Conservation (phyloP, 1,140 invertebrate species). For the Drosophila sulfurigaster region DNA sequence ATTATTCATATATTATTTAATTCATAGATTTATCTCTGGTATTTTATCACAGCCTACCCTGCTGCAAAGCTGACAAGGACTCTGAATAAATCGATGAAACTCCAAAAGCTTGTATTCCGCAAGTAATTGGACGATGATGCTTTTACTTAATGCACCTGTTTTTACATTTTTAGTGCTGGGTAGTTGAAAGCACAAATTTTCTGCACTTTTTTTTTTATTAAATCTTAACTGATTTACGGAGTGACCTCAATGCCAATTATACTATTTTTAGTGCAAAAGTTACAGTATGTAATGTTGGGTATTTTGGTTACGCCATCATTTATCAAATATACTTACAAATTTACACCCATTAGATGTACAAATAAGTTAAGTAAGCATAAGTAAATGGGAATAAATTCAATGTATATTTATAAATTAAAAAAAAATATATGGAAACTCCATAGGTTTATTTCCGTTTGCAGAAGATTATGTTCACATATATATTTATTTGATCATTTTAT, state of each 20-base stretch:
- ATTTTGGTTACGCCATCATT: too few species aligned
- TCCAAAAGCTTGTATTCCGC: background rate
- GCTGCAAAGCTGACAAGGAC: background rate
- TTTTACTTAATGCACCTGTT: background rate
- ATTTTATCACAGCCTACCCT: background rate
- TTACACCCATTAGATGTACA: too few species aligned
- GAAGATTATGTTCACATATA: too few species aligned
- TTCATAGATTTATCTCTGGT: background rate
- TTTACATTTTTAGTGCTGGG: background rate
- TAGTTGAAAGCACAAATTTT: background rate
- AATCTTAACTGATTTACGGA: background rate
- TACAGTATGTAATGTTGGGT: too few species aligned
- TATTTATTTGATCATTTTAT: too few species aligned
- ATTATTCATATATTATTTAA: background rate
- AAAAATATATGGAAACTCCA: too few species aligned
- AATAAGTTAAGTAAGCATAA: too few species aligned
- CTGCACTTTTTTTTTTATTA: background rate
- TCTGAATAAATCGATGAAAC: background rate
- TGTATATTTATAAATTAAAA: too few species aligned
- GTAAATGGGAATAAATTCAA: too few species aligned
- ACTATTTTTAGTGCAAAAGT: background rate
- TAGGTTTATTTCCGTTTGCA: too few species aligned
- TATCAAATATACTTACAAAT: too few species aligned
- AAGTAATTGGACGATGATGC: background rate
- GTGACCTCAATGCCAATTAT: background rate